phyloP scores from a whole-genome alignment of 2,113 vertebrate species.

The pig (Sus scrofa) region T2T-Sscrofa CM000830.6:47470501-47471000 shows the following conservation, averaged over 20 bases:
- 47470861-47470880: slow-evolving; percentile 24
- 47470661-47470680: slow-evolving; percentile 74
- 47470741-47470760: slow-evolving; percentile 63
- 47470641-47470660: slow-evolving; percentile 67
- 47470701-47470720: slow-evolving; percentile 70
- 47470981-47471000: slow-evolving; percentile 65
- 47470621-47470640: slow-evolving; percentile 79
- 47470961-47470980: slow-evolving; percentile 1
- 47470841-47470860: slow-evolving; percentile 9
- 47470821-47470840: slow-evolving; percentile 63
- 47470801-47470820: slow-evolving; percentile 71
- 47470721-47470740: slow-evolving; percentile 72
- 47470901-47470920: slow-evolving; percentile 36
- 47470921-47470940: slow-evolving; percentile 56
- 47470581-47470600: slow-evolving; percentile 73
- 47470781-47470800: slow-evolving; percentile 72
- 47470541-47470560: slow-evolving; percentile 79
- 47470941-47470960: neutral
- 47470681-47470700: slow-evolving; percentile 58
- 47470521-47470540: slow-evolving; percentile 57
- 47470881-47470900: slow-evolving; percentile 54
- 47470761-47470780: slow-evolving; percentile 75
- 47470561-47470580: slow-evolving; percentile 78
- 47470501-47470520: neutral
- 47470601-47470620: slow-evolving; percentile 64